Conservation (phyloP, 2,888 invertebrate genomes). For the Gonocerus acuteangulatus region DNA sequence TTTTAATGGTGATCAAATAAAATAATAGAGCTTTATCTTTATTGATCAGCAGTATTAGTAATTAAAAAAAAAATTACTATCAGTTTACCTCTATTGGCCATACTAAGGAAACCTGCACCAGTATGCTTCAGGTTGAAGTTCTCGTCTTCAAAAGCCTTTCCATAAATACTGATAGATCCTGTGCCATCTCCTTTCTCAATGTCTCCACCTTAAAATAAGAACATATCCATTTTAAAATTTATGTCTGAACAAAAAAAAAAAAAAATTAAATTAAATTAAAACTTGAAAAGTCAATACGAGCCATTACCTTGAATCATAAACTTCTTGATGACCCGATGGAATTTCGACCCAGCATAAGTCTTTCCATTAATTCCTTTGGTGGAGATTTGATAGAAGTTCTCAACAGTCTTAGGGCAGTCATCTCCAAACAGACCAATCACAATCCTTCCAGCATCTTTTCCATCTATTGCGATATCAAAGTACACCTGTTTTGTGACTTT, state of each 20-base stretch:
- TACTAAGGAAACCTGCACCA: conserved; percentile 92
- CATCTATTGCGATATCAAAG: conserved; percentile 78
- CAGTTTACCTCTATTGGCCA: conserved; percentile 90
- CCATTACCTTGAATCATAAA: conserved; percentile 80
- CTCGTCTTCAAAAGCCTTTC: conserved; percentile 86
- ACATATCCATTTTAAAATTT: background rate
- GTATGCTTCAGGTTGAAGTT: conserved; percentile 96
- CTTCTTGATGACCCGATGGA: conserved; percentile 80
- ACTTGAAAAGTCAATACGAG: no score
- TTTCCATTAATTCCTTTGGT: conserved; percentile 61
- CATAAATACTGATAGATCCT: conserved; percentile 85
- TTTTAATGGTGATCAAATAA: no score
- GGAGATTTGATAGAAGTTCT: conserved; percentile 77
- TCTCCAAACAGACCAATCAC: conserved; percentile 88
- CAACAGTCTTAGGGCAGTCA: conserved; percentile 81
- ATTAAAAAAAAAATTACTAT: no score
- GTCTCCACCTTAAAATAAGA: conserved; percentile 57
- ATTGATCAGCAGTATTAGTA: no score
- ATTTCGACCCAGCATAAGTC: conserved; percentile 81
- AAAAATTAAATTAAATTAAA: no score
- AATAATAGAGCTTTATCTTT: no score
- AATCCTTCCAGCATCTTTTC: conserved; percentile 56
- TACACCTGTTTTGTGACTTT: conserved; percentile 72
- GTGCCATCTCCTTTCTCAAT: conserved; percentile 71
- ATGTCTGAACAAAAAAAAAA: no score